Conservation (phyloP, 1,140 invertebrate species). For the Macrotrachela quadricornifera region DNA sequence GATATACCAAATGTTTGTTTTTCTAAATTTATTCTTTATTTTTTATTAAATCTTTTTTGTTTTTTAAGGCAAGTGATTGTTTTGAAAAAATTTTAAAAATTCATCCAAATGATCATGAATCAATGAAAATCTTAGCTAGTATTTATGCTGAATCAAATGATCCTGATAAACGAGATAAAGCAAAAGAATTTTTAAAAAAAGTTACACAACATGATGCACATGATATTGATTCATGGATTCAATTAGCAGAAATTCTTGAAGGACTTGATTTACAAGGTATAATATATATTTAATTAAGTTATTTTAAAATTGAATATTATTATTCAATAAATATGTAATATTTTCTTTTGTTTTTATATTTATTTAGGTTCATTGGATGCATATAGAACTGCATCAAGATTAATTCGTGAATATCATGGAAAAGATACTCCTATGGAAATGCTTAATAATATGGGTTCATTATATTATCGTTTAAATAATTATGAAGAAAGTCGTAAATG, state of each 20-base stretch:
- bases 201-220: conserved; percentile 90
- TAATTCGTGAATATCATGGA: conserved; percentile 73
- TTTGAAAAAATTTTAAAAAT: conserved; percentile 96
- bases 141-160: conserved; percentile 71
- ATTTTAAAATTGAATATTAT: conserved; percentile 2
- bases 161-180: conserved; percentile 69
- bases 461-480: conserved; percentile 49
- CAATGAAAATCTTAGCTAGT: conserved; percentile 94
- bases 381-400: conserved; percentile 74
- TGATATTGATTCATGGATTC: conserved; percentile 97
- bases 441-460: conserved; percentile 81
- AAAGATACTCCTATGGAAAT: conserved; percentile 91
- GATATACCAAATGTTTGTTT: conserved; percentile 73
- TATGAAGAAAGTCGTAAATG: conserved; percentile 17
- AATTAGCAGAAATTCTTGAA: conserved; percentile 88
- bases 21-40: background rate
- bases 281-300: too few species aligned
- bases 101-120: conserved; percentile 92
- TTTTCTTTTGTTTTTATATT: too few species aligned
- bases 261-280: conserved; percentile 61
- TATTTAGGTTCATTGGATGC: conserved; percentile 50
- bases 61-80: conserved; percentile 72
- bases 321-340: too few species aligned
- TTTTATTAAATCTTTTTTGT: too few species aligned
- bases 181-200: conserved; percentile 41